Conservation (phyloP, 2,888 invertebrate species). For the Camponotus fellah region DNA sequence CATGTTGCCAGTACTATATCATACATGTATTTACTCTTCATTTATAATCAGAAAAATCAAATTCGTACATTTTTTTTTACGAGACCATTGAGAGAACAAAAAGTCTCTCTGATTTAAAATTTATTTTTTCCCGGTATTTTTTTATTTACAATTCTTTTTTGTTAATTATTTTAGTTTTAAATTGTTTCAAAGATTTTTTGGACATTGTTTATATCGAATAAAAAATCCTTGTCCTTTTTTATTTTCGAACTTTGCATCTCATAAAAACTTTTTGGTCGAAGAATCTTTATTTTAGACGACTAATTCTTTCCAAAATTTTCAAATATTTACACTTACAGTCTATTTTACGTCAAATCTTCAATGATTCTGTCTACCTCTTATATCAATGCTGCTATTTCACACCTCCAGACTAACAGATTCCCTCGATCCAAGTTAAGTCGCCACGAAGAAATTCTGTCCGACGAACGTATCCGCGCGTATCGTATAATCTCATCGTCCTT, state of each 20-base stretch:
- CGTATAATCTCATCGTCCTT: conserved; percentile 63
- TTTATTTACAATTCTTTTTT: background rate
- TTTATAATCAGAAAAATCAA: conserved; percentile 4
- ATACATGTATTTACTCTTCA: background rate
- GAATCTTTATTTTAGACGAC: background rate
- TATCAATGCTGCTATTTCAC: background rate
- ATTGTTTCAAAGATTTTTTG: background rate
- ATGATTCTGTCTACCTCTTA: background rate
- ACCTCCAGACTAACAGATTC: background rate
- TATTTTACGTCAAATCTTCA: background rate
- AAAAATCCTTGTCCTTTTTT: background rate
- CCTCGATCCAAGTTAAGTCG: conserved; percentile 14
- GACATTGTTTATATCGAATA: background rate
- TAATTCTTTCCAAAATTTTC: background rate
- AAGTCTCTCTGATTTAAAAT: background rate
- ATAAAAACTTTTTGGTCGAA: background rate
- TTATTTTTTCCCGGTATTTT: background rate
- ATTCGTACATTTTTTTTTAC: background rate
- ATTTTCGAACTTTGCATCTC: background rate
- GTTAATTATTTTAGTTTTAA: background rate
- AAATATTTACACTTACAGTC: background rate
- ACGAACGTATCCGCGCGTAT: conserved; percentile 47
- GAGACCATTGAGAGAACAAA: background rate
- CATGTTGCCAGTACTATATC: background rate
- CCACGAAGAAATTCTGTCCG: conserved; percentile 3